Evolutionary conservation across 2,888 invertebrate genomes (phyloP).

Genomic region (Hyppa rectilinea): DNA sequence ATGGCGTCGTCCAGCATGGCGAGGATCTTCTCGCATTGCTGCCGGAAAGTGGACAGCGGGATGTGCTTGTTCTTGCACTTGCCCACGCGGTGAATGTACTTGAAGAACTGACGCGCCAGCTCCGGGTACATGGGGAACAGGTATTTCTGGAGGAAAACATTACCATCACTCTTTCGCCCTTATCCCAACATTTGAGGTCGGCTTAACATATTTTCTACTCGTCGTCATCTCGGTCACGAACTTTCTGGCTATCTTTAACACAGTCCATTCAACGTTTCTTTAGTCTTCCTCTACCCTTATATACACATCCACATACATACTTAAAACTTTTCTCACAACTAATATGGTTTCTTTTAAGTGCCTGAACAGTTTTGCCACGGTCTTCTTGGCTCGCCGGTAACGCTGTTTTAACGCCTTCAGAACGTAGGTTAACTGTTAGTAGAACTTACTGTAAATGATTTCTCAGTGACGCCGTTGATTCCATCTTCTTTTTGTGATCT

Average conservation of each 20-base stretch:
- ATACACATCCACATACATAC: background rate
- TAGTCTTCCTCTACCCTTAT: background rate
- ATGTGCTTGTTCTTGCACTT: conserved; percentile 92
- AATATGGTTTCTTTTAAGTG: background rate
- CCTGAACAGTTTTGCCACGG: background rate
- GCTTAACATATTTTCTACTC: background rate
- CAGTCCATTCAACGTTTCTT: background rate
- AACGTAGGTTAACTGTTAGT: background rate
- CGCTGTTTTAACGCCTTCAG: background rate
- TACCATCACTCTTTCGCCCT: background rate
- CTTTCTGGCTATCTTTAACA: background rate
- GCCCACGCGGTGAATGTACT: conserved; percentile 91
- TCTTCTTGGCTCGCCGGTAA: background rate
- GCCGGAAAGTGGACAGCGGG: conserved; percentile 92
- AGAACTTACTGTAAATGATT: conserved; percentile 91
- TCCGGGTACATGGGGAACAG: conserved; percentile 95
- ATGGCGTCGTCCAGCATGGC: conserved; percentile 90
- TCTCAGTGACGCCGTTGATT: conserved; percentile 93
- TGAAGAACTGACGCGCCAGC: conserved; percentile 93
- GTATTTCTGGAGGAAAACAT: conserved; percentile 89
- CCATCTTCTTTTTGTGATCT: conserved; percentile 93
- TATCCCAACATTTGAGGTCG: background rate
- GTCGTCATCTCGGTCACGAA: background rate
- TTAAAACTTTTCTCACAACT: background rate
- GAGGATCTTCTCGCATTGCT: conserved; percentile 93